Percentiles rank a stretch among this genome's conserved stretches.
phyloP scores from a whole-genome alignment of 1,140 invertebrate genomes.

The Penaeus vannamei region DNA sequence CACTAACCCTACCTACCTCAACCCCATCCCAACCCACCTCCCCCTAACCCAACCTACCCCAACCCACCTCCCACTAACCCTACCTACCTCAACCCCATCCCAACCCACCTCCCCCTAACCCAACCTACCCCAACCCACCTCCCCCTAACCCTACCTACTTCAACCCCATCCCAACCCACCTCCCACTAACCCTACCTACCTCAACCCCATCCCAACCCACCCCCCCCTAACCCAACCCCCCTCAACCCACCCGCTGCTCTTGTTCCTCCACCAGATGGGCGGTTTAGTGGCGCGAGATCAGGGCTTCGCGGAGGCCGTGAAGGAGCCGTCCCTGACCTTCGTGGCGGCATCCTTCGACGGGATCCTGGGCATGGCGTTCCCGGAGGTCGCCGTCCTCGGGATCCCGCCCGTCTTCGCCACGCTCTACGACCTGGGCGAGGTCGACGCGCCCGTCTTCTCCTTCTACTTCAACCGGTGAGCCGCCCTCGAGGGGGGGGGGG shows the following conservation, averaged over 20 bases:
- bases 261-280: slow-evolving; percentile 71
- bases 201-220: too few relatives aligned
- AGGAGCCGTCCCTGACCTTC: slow-evolving; percentile 77
- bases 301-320: slow-evolving; percentile 79
- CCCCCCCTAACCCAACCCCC: too few relatives aligned
- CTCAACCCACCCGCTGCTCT: background rate
- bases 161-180: too few relatives aligned
- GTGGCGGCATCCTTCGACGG: slow-evolving; percentile 79
- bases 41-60: too few relatives aligned
- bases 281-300: slow-evolving; percentile 75
- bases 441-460: slow-evolving; percentile 77
- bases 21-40: too few relatives aligned
- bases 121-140: too few relatives aligned
- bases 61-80: too few relatives aligned
- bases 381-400: slow-evolving; percentile 72
- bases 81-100: too few relatives aligned
- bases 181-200: too few relatives aligned
- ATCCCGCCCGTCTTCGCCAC: slow-evolving; percentile 79
- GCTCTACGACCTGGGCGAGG: slow-evolving; percentile 76
- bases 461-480: slow-evolving; percentile 79
- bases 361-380: slow-evolving; percentile 76
- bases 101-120: too few relatives aligned
- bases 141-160: too few relatives aligned
- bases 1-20: too few relatives aligned
- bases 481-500: slow-evolving; percentile 46